phyloP scores from a whole-genome alignment of 2,888 invertebrate species.

The Fissipunctia ypsillon region DNA sequence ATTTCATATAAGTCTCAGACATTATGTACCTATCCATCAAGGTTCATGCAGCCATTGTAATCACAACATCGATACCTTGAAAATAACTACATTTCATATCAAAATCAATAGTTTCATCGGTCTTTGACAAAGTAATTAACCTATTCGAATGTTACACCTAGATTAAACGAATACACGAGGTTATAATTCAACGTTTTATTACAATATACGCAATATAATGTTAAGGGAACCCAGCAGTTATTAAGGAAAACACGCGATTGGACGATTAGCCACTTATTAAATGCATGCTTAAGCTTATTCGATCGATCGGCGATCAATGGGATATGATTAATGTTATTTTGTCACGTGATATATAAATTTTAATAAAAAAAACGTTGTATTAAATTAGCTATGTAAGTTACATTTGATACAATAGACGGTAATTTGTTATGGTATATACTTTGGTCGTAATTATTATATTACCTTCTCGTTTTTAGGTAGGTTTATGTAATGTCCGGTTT shows the following conservation, averaged over 20 bases:
- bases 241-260: slow-evolving; percentile 79
- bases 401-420: slow-evolving; percentile 23
- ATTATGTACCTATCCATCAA: background rate
- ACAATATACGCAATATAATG: slow-evolving; percentile 67
- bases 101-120: slow-evolving; percentile 35
- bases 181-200: slow-evolving; percentile 60
- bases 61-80: slow-evolving; percentile 11
- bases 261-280: slow-evolving; percentile 84
- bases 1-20: background rate
- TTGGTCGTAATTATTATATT: background rate
- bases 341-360: slow-evolving; percentile 65
- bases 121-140: slow-evolving; percentile 58
- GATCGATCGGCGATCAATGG: slow-evolving; percentile 80
- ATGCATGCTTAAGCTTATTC: slow-evolving; percentile 82
- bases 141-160: slow-evolving; percentile 49
- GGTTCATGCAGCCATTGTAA: background rate
- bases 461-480: background rate
- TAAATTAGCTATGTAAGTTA: slow-evolving; percentile 42
- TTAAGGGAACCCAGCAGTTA: slow-evolving; percentile 74
- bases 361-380: slow-evolving; percentile 49
- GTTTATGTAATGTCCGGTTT: background rate
- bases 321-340: slow-evolving; percentile 76
- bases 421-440: slow-evolving; percentile 27
- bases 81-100: slow-evolving; percentile 6
- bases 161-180: slow-evolving; percentile 57